Percentiles rank a stretch among this genome's conserved stretches.
Evolutionary conservation across 1,140 invertebrate species (phyloP).

Genomic region (Drosophila eugracilis): DNA sequence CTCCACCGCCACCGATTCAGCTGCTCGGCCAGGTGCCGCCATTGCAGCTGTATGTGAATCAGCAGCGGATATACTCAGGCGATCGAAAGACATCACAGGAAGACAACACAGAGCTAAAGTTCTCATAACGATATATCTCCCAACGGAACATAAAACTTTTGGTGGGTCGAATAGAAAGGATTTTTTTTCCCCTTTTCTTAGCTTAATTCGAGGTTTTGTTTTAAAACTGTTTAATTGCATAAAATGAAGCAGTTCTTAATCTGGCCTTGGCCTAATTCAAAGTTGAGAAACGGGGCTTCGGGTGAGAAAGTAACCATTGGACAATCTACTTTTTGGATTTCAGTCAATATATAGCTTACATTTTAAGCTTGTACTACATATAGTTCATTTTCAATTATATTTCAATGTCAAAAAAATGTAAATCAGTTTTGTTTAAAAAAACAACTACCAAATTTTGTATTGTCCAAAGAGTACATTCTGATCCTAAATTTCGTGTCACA

Average conservation of each 20-base stretch:
- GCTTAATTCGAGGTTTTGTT: neutral
- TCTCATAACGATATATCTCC: slow-evolving; percentile 59
- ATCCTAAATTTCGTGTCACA: slow-evolving; percentile 1
- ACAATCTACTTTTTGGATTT: neutral
- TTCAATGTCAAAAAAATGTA: too few relatives aligned
- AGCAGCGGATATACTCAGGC: slow-evolving; percentile 41
- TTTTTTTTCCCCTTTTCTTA: neutral
- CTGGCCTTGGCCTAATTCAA: neutral
- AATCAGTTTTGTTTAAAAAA: neutral
- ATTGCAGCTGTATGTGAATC: slow-evolving; percentile 59
- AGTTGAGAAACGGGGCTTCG: neutral
- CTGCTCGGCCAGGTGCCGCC: slow-evolving; percentile 27
- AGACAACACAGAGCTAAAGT: slow-evolving; percentile 18
- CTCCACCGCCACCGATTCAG: slow-evolving; percentile 47
- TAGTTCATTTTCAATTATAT: neutral
- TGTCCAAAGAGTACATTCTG: neutral
- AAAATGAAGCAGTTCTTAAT: neutral
- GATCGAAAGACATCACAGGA: slow-evolving; percentile 40
- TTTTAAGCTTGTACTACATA: neutral
- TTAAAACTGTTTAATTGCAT: neutral
- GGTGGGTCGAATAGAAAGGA: neutral
- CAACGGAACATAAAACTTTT: slow-evolving; percentile 22
- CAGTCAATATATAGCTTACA: too few relatives aligned
- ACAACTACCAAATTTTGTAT: neutral
- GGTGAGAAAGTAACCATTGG: neutral